A percentile compares a stretch with the other conserved stretches of the same genome.
Conservation (phyloP, 2,797 vertebrate species). For the Peromyscus attwateri region DNA sequence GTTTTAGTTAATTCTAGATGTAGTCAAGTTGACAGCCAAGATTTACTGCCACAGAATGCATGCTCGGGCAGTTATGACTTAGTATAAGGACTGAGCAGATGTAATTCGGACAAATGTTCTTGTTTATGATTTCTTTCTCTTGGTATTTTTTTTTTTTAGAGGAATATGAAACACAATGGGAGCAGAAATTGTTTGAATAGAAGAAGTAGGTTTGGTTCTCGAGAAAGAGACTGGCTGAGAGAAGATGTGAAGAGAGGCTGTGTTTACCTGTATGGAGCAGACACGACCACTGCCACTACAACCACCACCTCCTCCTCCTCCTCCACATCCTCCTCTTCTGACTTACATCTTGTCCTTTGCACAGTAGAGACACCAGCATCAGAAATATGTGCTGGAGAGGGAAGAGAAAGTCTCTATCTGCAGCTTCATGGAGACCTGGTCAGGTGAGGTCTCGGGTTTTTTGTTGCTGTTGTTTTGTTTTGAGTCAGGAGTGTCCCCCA, state of each 20-base stretch:
- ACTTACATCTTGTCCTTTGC: slow-evolving; percentile 95
- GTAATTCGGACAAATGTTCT: not conserved
- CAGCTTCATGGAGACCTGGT: slow-evolving; percentile 97
- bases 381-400: slow-evolving; percentile 94
- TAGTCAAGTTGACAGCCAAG: not conserved
- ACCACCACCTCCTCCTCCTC: slow-evolving; percentile 82
- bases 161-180: slow-evolving; percentile 95
- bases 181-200: slow-evolving; percentile 93
- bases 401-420: slow-evolving; percentile 92
- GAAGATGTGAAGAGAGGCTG: slow-evolving; percentile 94
- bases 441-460: slow-evolving; percentile 89
- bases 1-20: not conserved
- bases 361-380: slow-evolving; percentile 93
- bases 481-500: not conserved
- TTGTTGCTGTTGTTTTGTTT: not conserved
- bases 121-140: slow-evolving; percentile 49
- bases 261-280: slow-evolving; percentile 91
- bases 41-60: not conserved
- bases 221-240: slow-evolving; percentile 96
- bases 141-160: slow-evolving; percentile 87
- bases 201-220: slow-evolving; percentile 94
- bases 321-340: slow-evolving; percentile 86
- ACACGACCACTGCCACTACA: slow-evolving; percentile 69
- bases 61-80: not conserved
- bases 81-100: not conserved